Evolutionary conservation across 2,888 invertebrate genomes (phyloP).

Genomic region (Ariolimax columbianus): DNA sequence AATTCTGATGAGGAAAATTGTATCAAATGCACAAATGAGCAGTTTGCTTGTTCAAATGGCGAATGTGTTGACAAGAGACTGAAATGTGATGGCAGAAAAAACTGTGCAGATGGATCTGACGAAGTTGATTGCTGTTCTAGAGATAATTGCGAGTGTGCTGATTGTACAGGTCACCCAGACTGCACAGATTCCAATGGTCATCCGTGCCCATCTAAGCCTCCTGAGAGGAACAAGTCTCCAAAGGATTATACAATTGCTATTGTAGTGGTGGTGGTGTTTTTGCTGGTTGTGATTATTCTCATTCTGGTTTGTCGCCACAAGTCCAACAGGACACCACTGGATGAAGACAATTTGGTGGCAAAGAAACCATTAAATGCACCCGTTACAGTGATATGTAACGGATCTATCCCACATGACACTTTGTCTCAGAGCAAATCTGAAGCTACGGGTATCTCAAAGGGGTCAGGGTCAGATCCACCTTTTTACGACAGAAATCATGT

Average conservation of each 20-base stretch:
- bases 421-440: slow-evolving; percentile 68
- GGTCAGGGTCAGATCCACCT: slow-evolving; percentile 65
- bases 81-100: slow-evolving; percentile 68
- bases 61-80: slow-evolving; percentile 63
- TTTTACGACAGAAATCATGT: slow-evolving; percentile 84
- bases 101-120: slow-evolving; percentile 70
- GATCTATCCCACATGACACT: slow-evolving; percentile 67
- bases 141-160: slow-evolving; percentile 64
- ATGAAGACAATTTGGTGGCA: slow-evolving; percentile 67
- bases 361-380: slow-evolving; percentile 71
- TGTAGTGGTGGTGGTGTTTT: slow-evolving; percentile 80
- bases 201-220: slow-evolving; percentile 11
- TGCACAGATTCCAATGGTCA: slow-evolving; percentile 48
- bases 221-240: slow-evolving; percentile 50
- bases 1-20: slow-evolving; percentile 77
- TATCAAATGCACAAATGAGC: slow-evolving; percentile 71
- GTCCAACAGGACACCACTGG: slow-evolving; percentile 58
- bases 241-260: slow-evolving; percentile 78
- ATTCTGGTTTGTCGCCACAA: slow-evolving; percentile 73
- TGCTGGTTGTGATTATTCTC: slow-evolving; percentile 81
- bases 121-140: slow-evolving; percentile 58
- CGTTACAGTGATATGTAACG: slow-evolving; percentile 33
- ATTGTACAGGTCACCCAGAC: slow-evolving; percentile 61
- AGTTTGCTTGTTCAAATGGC: slow-evolving; percentile 69
- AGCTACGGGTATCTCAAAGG: slow-evolving; percentile 67